These are phyloP conservation scores for Macropus fuliginosus DNA, from an alignment of 2,797 vertebrate genomes.

Conservation along the genomic window DNA sequence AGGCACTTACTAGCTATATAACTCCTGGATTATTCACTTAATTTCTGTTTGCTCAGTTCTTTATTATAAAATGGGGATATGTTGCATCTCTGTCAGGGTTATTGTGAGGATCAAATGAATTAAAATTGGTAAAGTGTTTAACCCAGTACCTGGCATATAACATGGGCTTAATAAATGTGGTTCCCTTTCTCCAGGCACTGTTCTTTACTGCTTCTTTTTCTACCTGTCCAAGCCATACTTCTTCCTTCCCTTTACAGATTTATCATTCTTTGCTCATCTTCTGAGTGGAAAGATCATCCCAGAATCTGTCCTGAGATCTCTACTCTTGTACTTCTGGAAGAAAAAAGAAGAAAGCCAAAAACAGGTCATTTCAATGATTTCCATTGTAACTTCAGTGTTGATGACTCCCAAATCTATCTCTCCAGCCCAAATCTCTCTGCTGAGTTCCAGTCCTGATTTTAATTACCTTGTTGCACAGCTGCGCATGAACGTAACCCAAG, in stretches of 20 bases:
- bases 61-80: background rate
- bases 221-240: background rate
- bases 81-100: background rate
- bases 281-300: background rate
- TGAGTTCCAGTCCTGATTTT: background rate
- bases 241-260: background rate
- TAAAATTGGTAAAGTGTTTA: background rate
- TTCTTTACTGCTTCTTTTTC: background rate
- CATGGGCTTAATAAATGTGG: background rate
- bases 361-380: background rate
- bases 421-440: background rate
- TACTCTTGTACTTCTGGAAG: too few relatives aligned
- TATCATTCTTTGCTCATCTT: background rate
- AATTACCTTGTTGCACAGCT: background rate
- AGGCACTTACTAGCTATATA: background rate
- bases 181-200: background rate
- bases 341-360: too few relatives aligned
- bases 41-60: background rate
- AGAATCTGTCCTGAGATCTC: too few relatives aligned
- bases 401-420: background rate
- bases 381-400: background rate
- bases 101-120: background rate
- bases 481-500: background rate
- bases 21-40: background rate
- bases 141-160: background rate